Evolutionary conservation across 2,888 invertebrate species (phyloP).

Genomic region (Aleiodes testaceus): DNA sequence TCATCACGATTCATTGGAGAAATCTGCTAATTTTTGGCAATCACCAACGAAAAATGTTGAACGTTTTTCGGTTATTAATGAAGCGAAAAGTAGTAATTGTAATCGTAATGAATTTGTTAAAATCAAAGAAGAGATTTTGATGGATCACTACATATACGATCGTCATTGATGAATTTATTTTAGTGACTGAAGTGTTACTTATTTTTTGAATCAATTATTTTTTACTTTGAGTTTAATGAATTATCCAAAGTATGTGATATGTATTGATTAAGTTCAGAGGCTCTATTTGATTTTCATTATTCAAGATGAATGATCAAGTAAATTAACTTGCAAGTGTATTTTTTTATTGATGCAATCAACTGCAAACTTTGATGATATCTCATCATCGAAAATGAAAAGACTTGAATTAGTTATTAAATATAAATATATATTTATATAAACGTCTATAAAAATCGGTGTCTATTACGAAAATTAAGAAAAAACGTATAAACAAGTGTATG

Average conservation of each 20-base stretch:
- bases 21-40: constrained; percentile 7
- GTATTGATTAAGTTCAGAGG: constrained; percentile 16
- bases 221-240: neutral
- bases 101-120: constrained; percentile 25
- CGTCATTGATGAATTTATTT: neutral
- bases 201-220: neutral
- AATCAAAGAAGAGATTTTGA: constrained; percentile 49
- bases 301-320: no score
- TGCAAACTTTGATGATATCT: no score
- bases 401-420: no score
- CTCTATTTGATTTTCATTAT: neutral
- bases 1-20: constrained; percentile 21
- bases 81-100: neutral
- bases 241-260: constrained; percentile 22
- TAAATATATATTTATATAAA: no score
- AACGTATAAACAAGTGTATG: no score
- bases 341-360: no score
- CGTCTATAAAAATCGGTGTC: no score
- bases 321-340: no score
- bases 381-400: no score
- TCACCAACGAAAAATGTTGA: constrained; percentile 6
- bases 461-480: no score
- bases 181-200: neutral
- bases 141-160: constrained; percentile 44
- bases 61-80: neutral